These are phyloP conservation scores for Gnatocerus cornutus DNA, from an alignment of 2,888 invertebrate species.

Conservation along the genomic window DNA sequence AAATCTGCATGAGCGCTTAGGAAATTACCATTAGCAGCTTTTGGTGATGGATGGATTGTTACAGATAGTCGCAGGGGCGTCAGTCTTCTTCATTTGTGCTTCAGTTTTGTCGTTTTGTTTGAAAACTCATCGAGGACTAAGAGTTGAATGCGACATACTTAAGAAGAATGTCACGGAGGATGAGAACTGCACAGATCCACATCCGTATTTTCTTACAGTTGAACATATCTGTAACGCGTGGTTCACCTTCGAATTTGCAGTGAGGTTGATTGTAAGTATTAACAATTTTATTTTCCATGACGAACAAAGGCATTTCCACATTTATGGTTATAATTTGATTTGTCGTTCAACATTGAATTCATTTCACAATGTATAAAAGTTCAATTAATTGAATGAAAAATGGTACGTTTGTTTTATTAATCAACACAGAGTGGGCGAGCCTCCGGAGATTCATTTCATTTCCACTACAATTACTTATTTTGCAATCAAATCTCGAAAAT, in stretches of 20 bases:
- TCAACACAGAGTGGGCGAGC: too few species aligned
- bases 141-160: slow-evolving; percentile 71
- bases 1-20: slow-evolving; percentile 16
- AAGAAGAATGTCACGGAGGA: slow-evolving; percentile 55
- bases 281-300: too few species aligned
- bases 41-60: slow-evolving; percentile 47
- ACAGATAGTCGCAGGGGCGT: slow-evolving; percentile 92
- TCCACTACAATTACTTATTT: too few species aligned
- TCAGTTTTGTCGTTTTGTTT: slow-evolving; percentile 97
- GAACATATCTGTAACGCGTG: slow-evolving; percentile 96
- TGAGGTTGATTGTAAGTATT: slow-evolving; percentile 87
- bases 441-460: too few species aligned
- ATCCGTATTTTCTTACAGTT: slow-evolving; percentile 89
- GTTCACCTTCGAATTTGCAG: slow-evolving; percentile 95
- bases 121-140: slow-evolving; percentile 93
- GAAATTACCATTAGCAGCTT: too few species aligned
- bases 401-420: too few species aligned
- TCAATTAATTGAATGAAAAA: too few species aligned
- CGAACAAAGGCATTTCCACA: too few species aligned
- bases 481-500: too few species aligned
- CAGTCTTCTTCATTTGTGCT: slow-evolving; percentile 97
- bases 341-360: too few species aligned
- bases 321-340: too few species aligned
- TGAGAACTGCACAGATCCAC: slow-evolving; percentile 67
- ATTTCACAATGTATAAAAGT: too few species aligned